Evolutionary conservation across 2,888 invertebrate genomes (phyloP), one percentile per base, ranked within the genome.

Genomic region (Pinctada fucata): DNA sequence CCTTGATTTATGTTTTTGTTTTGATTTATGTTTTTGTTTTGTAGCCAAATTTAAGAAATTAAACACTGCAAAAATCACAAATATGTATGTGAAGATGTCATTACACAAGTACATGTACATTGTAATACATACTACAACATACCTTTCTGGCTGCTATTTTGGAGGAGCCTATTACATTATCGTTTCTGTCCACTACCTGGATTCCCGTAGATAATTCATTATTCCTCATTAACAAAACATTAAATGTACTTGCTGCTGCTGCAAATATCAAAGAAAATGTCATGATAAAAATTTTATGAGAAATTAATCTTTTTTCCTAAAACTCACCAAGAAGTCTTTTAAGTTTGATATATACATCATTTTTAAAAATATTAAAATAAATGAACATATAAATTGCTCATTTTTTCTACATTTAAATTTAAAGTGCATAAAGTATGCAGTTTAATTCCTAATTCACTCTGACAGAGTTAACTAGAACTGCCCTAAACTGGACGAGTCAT

Each of bases 201-300:
- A 94, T 93, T 8, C 94, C 93, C 52, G 91, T 91, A 6, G 87
- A 83, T 49, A 93, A 83, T 82, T 93, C 93, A 81, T 89, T 92
- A 85, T 92, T 92, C 72, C 94, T 88, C 94, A 94, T 94, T 80
- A 93, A 88, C 45, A 94, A 75, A 3, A 93, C 93, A 87, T 94
- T 94, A 80, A 92, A 92, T 0, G 91, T 88, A 82, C 92, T 93
- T 50, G 93, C 93, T 31, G 89, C 87, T 3, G 93, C 93, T 92
- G 85, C 10, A 64, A 68, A 68, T 8, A 66, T 16, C 58, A 58
- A 58, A 58, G 31, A 31, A 31, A 31, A 31, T 31, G 31, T 45
- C 65, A 71, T 1, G 52, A 10, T n/a, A 63, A 48, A 74, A 45
- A 64, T 0, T 69, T 47, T 47, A 31, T 31, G 31, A 31, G 31